Evolutionary conservation across 2,797 vertebrate genomes (phyloP), one percentile per base, ranked within the genome.

Genomic region (Cyprinella venusta): DNA sequence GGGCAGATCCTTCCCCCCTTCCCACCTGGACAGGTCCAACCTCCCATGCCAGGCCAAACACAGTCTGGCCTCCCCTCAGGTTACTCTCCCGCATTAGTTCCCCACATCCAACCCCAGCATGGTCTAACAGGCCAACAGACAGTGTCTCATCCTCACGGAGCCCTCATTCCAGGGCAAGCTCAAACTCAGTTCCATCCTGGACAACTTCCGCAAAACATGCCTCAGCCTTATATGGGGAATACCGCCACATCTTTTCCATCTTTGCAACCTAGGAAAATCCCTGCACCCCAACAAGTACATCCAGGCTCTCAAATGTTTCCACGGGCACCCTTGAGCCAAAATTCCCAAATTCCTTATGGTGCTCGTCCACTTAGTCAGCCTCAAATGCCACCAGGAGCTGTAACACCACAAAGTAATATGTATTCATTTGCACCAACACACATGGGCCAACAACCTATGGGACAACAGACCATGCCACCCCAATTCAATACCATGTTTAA

Each of bases 401-500:
- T 50, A n/a, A 77, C 79, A 7, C 15, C 36, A 45, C 78, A 81
- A 30, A 63, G 71, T 12, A 80, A 69, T 21, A 30, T 77, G 42
- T 80, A 82, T 76, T 45, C 85, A 76, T 0, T 52, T 1, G 65
- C 91, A 61, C 83, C 90, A 1, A 76, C 91, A 30, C 71, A 82
- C 3, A 81, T 76, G 52, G 59, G 91, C 0, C 82, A 84, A 10
- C 86, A 54, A 8, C 84, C 21, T 10, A 56, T 33, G 19, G 21
- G 21, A 7, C 76, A 88, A 18, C 90, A 82, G 26, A 52, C 70
- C 10, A 15, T 78, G 36, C 36, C 83, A 5, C 76, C 91, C 24
- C 92, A 90, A 64, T 83, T 91, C 13, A 88, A 79, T 16, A 75
- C 88, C 30, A 38, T 92, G 52, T 83, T 87, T 26, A 92, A 85